Conservation (phyloP, 2,888 invertebrate genomes). For the Stenoptilia bipunctidactyla region DNA sequence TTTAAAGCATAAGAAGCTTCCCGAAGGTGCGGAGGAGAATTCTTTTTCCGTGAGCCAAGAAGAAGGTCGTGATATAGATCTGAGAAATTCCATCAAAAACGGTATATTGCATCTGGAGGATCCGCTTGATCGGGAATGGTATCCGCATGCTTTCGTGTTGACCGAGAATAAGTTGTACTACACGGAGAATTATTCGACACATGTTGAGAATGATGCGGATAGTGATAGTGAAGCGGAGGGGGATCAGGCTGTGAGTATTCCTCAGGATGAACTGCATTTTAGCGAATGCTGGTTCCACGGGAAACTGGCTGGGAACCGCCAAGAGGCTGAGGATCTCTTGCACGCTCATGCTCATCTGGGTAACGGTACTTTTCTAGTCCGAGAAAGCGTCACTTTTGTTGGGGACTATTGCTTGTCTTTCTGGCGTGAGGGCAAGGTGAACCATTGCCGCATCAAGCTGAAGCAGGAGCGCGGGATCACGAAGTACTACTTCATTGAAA, state of each 20-base stretch:
- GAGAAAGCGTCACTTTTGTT: constrained; percentile 95
- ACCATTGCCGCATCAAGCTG: constrained; percentile 92
- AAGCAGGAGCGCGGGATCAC: constrained; percentile 90
- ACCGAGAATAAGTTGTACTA: constrained; percentile 91
- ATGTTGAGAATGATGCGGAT: constrained; percentile 65
- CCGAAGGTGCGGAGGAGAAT: constrained; percentile 86
- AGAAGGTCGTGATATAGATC: constrained; percentile 79
- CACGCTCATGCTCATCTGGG: constrained; percentile 84
- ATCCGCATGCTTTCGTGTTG: constrained; percentile 92
- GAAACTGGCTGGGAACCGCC: constrained; percentile 81
- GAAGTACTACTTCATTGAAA: constrained; percentile 92
- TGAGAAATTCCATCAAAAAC: constrained; percentile 88
- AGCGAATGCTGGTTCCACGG: constrained; percentile 97
- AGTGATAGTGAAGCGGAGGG: constrained; percentile 74
- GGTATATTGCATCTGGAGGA: constrained; percentile 92
- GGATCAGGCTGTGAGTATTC: constrained; percentile 73
- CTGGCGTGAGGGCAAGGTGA: constrained; percentile 90
- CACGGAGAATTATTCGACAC: constrained; percentile 75
- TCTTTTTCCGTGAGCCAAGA: constrained; percentile 70
- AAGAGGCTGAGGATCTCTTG: constrained; percentile 84
- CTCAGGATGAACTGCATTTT: constrained; percentile 91
- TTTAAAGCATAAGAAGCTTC: constrained; percentile 93
- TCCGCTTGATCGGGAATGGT: constrained; percentile 90
- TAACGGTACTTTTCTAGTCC: constrained; percentile 92
- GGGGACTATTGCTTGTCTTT: constrained; percentile 97